A percentile compares a stretch with the other conserved stretches of the same genome.
These are phyloP conservation scores for Silurus asotus DNA, from an alignment of 2,113 vertebrate genomes.

Conservation along the genomic window DNA sequence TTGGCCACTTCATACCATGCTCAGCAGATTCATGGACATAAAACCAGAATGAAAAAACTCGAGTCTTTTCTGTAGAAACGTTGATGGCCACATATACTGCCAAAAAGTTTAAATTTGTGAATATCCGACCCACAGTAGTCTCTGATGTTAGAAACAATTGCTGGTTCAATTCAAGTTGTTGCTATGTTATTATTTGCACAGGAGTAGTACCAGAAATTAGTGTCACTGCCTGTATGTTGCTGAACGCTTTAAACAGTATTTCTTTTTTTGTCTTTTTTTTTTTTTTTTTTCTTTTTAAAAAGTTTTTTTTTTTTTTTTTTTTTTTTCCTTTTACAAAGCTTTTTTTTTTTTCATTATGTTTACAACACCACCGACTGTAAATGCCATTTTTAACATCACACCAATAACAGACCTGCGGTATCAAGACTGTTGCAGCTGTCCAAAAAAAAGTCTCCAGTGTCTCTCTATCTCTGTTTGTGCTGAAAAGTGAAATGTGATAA, in stretches of 20 bases:
- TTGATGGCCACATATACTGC: conserved; percentile 98
- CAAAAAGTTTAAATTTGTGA: conserved; percentile 99
- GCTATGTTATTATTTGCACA: conserved; percentile 99
- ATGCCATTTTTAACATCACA: conserved; percentile 88
- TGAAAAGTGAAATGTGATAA: conserved; percentile 88
- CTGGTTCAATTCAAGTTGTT: conserved; percentile 99
- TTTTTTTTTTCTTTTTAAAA: conserved; percentile 48
- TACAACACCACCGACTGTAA: conserved; percentile 93
- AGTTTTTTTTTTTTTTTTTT: conserved; percentile 64
- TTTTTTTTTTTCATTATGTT: conserved; percentile 70
- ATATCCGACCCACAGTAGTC: conserved; percentile 95
- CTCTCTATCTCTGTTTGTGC: conserved; percentile 85
- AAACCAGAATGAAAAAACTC: conserved; percentile 68
- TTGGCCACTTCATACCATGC: conserved; percentile 74
- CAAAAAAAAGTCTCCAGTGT: conserved; percentile 85
- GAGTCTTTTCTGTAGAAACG: conserved; percentile 89
- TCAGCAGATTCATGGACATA: conserved; percentile 84
- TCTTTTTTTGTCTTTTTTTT: conserved; percentile 77
- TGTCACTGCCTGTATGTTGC: conserved; percentile 99
- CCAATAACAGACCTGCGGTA: conserved; percentile 85
- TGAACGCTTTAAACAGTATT: conserved; percentile 78
- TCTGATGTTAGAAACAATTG: conserved; percentile 97
- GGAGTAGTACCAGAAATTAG: conserved; percentile 96
- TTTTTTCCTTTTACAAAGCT: conserved; percentile 47
- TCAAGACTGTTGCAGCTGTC: conserved; percentile 88